Conservation (phyloP, 2,888 invertebrate genomes). For the Octodonta nipae region DNA sequence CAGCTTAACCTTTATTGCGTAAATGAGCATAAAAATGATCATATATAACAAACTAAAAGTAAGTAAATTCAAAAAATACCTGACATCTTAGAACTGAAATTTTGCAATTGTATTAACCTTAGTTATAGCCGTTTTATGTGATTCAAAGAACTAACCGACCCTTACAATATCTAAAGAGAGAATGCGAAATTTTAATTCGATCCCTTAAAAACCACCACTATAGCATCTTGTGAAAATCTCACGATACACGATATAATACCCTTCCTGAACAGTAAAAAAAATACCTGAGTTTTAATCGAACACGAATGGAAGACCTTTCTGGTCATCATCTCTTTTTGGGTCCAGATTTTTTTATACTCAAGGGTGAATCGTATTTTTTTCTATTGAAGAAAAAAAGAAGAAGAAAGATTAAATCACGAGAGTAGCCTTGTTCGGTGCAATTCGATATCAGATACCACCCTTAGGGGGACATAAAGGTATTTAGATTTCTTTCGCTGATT, state of each 20-base stretch:
- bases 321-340: conserved; percentile 25
- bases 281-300: conserved; percentile 23
- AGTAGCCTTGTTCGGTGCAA: conserved; percentile 20
- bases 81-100: no score
- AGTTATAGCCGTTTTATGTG: no score
- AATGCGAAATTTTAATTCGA: conserved; percentile 25
- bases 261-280: conserved; percentile 19
- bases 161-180: conserved; percentile 5
- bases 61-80: no score
- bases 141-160: conserved; percentile 2
- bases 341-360: conserved; percentile 24
- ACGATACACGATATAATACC: no score
- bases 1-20: no score
- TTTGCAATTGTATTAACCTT: no score
- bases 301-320: conserved; percentile 21
- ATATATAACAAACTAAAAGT: no score
- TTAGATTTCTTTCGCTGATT: conserved; percentile 22
- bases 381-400: conserved; percentile 9
- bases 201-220: conserved; percentile 18
- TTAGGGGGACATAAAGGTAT: conserved; percentile 21
- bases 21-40: no score
- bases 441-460: conserved; percentile 26
- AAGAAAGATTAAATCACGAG: conserved; percentile 21
- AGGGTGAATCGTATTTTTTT: conserved; percentile 13
- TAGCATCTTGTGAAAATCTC: conserved; percentile 22